A percentile compares a stretch with the other conserved stretches of the same genome.
These are phyloP conservation scores for Scleropages formosus DNA, from an alignment of 2,797 vertebrate species.

Conservation along the genomic window DNA sequence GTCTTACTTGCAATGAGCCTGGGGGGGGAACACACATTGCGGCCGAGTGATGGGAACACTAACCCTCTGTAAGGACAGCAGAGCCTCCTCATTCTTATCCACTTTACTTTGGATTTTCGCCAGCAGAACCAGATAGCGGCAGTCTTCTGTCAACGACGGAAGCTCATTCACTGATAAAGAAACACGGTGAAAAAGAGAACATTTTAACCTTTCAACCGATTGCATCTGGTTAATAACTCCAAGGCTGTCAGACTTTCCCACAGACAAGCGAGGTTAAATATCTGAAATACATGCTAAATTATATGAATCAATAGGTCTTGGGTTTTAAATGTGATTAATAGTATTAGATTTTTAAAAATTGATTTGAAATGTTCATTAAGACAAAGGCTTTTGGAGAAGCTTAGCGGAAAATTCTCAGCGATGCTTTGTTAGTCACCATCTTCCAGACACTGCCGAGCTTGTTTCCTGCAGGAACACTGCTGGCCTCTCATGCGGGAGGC, in stretches of 20 bases:
- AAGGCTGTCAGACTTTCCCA: too few species aligned
- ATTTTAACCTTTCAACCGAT: too few species aligned
- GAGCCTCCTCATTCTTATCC: constrained; percentile 77
- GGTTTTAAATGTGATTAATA: too few species aligned
- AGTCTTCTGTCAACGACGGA: constrained; percentile 80
- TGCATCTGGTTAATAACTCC: too few species aligned
- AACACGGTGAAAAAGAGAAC: background rate
- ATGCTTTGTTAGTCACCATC: background rate
- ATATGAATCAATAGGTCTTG: too few species aligned
- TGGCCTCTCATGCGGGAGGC: background rate
- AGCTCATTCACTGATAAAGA: constrained; percentile 78
- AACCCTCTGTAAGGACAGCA: constrained; percentile 83
- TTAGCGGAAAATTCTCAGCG: too few species aligned
- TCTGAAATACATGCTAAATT: too few species aligned
- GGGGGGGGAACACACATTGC: background rate
- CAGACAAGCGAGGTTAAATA: too few species aligned
- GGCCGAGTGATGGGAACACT: constrained; percentile 38
- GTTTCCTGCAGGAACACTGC: background rate
- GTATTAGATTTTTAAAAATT: too few species aligned
- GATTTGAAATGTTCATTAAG: too few species aligned
- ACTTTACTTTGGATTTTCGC: constrained; percentile 89
- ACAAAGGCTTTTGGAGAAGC: too few species aligned
- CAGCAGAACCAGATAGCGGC: constrained; percentile 82
- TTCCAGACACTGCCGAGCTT: background rate
- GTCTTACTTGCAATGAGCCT: background rate